phyloP scores from a whole-genome alignment of 1,140 invertebrate genomes.

The Drosophila baimaii region DNA sequence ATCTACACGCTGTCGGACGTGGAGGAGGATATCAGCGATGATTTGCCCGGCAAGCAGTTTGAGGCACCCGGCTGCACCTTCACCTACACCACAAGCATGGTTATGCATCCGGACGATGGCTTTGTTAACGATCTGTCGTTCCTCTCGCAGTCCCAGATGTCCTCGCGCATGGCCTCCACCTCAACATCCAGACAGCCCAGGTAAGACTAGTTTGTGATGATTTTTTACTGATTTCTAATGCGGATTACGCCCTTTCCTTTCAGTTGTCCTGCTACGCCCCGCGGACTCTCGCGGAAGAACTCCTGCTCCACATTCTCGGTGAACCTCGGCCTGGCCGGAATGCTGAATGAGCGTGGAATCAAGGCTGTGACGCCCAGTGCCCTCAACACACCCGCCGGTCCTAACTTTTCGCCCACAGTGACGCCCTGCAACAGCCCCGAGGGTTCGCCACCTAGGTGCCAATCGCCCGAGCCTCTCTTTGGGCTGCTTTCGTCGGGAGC shows the following conservation, averaged over 20 bases:
- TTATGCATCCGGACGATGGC: slow-evolving; percentile 94
- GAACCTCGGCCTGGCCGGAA: slow-evolving; percentile 90
- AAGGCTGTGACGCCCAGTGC: slow-evolving; percentile 89
- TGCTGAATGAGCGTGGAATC: slow-evolving; percentile 92
- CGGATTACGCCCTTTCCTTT: background rate
- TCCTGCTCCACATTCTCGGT: slow-evolving; percentile 92
- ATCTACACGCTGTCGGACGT: slow-evolving; percentile 93
- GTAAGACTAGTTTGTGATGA: slow-evolving; percentile 24
- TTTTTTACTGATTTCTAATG: background rate
- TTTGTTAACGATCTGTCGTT: slow-evolving; percentile 84
- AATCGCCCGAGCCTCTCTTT: slow-evolving; percentile 87
- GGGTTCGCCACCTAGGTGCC: slow-evolving; percentile 86
- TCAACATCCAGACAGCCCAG: slow-evolving; percentile 83
- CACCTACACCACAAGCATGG: slow-evolving; percentile 95
- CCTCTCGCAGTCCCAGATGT: slow-evolving; percentile 84
- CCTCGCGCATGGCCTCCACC: slow-evolving; percentile 79
- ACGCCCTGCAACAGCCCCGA: slow-evolving; percentile 93
- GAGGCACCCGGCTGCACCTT: slow-evolving; percentile 92
- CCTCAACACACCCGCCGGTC: slow-evolving; percentile 88
- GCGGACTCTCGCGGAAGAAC: slow-evolving; percentile 87
- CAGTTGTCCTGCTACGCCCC: slow-evolving; percentile 86
- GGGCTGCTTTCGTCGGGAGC: slow-evolving; percentile 89
- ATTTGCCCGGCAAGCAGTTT: slow-evolving; percentile 90
- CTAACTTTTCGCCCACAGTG: slow-evolving; percentile 90
- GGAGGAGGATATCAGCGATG: slow-evolving; percentile 93